phyloP scores from a whole-genome alignment of 2,797 vertebrate genomes.

The Anguilla obscura region DNA sequence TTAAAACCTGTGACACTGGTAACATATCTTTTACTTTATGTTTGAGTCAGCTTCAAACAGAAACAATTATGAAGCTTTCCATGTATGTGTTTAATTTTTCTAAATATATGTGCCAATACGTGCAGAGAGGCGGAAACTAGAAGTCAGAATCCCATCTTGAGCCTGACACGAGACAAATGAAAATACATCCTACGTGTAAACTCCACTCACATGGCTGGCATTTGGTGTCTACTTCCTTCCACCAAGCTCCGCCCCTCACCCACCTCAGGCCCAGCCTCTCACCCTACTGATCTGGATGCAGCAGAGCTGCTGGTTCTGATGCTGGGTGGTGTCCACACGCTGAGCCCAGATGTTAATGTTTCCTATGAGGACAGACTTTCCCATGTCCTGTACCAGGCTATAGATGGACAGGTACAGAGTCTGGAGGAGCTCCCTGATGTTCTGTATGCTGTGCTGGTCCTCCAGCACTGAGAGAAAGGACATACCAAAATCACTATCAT shows the following conservation, averaged over 20 bases:
- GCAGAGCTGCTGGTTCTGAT: constrained; percentile 95
- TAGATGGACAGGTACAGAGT: constrained; percentile 88
- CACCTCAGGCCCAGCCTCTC: constrained; percentile 50
- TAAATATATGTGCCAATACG: background rate
- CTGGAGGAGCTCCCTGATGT: constrained; percentile 93
- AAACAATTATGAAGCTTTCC: background rate
- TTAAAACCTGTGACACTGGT: background rate
- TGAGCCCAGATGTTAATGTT: constrained; percentile 97
- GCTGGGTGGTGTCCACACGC: constrained; percentile 94
- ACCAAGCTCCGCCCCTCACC: background rate
- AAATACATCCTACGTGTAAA: background rate
- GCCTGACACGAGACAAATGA: background rate
- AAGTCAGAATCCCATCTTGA: background rate
- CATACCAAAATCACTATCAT: background rate
- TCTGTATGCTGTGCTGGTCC: constrained; percentile 93
- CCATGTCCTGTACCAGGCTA: constrained; percentile 88
- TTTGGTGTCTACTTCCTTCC: background rate
- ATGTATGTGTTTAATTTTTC: background rate
- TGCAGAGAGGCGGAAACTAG: background rate
- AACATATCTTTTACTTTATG: background rate
- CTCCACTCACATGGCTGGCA: background rate
- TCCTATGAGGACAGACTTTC: constrained; percentile 95
- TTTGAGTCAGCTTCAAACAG: background rate
- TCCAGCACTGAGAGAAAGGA: constrained; percentile 77
- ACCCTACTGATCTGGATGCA: constrained; percentile 96